Conservation (phyloP, 2,888 invertebrate genomes). For the Hypselothyrea guttata region DNA sequence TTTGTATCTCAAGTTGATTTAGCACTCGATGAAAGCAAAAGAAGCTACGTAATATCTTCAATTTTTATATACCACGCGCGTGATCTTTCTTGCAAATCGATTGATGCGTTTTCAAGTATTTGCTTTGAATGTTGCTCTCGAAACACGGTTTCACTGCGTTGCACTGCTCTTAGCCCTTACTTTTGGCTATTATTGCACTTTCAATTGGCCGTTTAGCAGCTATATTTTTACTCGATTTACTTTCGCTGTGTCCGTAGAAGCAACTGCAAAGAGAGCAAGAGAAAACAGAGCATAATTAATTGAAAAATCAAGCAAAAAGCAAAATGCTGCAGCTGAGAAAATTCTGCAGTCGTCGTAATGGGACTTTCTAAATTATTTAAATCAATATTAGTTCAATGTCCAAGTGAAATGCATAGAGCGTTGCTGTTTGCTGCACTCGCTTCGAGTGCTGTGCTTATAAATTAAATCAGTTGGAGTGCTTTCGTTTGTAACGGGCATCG, state of each 20-base stretch:
- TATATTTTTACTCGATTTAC: no score
- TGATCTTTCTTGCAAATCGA: slow-evolving; percentile 16
- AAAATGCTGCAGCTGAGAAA: slow-evolving; percentile 14
- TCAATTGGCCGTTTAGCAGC: slow-evolving; percentile 45
- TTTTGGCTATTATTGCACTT: slow-evolving; percentile 61
- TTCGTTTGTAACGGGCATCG: no score
- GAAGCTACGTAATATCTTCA: slow-evolving; percentile 9
- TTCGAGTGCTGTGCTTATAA: background rate
- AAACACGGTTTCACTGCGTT: no score
- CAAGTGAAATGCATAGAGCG: slow-evolving; percentile 1
- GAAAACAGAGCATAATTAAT: slow-evolving; percentile 14
- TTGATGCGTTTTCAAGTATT: slow-evolving; percentile 14
- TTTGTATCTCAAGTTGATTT: background rate
- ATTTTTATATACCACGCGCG: slow-evolving; percentile 24
- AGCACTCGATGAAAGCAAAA: no score
- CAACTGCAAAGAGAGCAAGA: slow-evolving; percentile 55
- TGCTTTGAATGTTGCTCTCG: slow-evolving; percentile 21
- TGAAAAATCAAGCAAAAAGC: slow-evolving; percentile 32
- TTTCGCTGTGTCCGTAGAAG: slow-evolving; percentile 46
- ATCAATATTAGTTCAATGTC: slow-evolving; percentile 6
- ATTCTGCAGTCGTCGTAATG: slow-evolving; percentile 3
- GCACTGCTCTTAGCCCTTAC: slow-evolving; percentile 34
- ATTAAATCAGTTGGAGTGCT: no score
- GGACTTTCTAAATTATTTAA: slow-evolving; percentile 9
- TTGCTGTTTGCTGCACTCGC: background rate